Percentiles rank a stretch among this genome's conserved stretches.
phyloP scores from a whole-genome alignment of 2,797 vertebrate genomes.

The Nannoperca australis region DNA sequence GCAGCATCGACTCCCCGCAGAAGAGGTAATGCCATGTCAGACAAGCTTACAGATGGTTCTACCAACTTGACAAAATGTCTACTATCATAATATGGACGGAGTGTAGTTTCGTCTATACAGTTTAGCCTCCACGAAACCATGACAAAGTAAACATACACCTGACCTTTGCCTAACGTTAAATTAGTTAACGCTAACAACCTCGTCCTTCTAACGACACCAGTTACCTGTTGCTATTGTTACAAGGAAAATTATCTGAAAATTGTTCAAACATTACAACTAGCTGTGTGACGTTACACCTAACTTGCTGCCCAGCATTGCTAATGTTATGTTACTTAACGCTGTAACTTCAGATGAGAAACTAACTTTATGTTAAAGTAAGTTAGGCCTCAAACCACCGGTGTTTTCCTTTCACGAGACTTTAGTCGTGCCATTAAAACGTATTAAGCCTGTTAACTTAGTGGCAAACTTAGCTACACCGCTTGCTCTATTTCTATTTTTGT shows the following conservation, averaged over 20 bases:
- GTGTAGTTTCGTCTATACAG: rapidly evolving
- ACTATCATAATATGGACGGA: rapidly evolving
- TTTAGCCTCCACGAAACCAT: not conserved
- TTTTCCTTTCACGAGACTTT: not conserved
- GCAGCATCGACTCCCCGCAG: constrained; percentile 77
- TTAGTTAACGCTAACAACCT: not conserved
- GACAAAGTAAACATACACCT: not conserved
- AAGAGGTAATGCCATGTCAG: constrained; percentile 69
- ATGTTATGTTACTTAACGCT: not conserved
- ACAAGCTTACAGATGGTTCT: rapidly evolving
- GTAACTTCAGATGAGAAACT: not conserved
- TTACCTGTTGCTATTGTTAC: not conserved
- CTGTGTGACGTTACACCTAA: constrained; percentile 1
- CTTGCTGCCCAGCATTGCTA: not conserved
- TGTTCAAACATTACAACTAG: not conserved
- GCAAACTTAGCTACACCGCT: not conserved
- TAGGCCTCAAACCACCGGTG: not conserved
- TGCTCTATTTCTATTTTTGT: not conserved
- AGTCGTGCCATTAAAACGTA: not conserved
- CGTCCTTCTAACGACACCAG: not conserved
- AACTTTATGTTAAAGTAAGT: not conserved
- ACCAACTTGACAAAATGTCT: not conserved
- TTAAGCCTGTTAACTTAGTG: not conserved
- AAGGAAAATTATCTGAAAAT: not conserved
- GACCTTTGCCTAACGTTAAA: rapidly evolving